These are phyloP conservation scores for Propithecus deckenii DNA, from an alignment of 2,797 vertebrate species.

Conservation along the genomic window DNA sequence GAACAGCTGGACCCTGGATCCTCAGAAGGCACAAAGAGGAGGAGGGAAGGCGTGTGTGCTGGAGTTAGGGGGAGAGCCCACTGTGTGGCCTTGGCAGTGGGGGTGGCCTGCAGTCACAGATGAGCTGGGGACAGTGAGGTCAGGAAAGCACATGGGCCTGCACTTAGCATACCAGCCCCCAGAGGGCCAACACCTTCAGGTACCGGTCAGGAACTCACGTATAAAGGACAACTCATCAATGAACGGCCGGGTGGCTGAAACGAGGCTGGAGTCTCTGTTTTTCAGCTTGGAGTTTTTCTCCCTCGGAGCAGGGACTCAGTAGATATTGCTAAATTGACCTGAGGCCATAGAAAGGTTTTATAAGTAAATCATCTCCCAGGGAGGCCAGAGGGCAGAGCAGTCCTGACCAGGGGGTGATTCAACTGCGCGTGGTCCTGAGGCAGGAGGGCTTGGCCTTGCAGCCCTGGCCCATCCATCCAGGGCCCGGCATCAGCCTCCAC, in stretches of 20 bases:
- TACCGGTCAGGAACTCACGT: background rate
- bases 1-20: conserved; percentile 75
- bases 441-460: background rate
- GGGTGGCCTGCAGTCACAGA: background rate
- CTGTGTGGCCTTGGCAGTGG: background rate
- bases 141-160: background rate
- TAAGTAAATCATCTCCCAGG: background rate
- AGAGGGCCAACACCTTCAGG: background rate
- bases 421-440: background rate
- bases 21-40: conserved; percentile 48
- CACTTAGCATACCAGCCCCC: no score
- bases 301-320: background rate
- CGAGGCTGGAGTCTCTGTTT: background rate
- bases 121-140: background rate
- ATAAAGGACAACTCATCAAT: background rate
- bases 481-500: background rate
- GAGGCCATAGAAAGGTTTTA: background rate
- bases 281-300: background rate
- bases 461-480: background rate
- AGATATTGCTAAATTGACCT: background rate
- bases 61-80: background rate
- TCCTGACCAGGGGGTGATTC: background rate
- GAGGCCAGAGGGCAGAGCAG: background rate
- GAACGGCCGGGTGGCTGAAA: background rate
- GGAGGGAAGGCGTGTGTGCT: background rate